Percentiles rank a stretch among this genome's conserved stretches.
phyloP scores from a whole-genome alignment of 2,888 invertebrate genomes.

The Saturnia japonica region DNA sequence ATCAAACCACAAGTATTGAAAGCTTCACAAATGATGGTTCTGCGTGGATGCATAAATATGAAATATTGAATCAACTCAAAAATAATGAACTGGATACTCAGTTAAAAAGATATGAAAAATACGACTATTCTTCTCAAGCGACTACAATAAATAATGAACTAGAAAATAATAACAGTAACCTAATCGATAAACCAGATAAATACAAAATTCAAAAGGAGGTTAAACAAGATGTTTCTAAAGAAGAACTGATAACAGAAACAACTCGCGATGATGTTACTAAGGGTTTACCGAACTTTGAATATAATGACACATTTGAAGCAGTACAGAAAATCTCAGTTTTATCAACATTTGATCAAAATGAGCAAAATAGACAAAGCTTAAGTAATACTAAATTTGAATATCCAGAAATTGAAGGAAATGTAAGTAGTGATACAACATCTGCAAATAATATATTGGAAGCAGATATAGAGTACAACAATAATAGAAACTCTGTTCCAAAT shows the following conservation, averaged over 20 bases:
- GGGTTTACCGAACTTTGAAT: not conserved
- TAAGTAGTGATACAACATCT: not conserved
- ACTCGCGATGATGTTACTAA: slow-evolving; percentile 11
- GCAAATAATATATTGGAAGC: not conserved
- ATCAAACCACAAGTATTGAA: slow-evolving; percentile 30
- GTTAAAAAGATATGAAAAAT: slow-evolving; percentile 19
- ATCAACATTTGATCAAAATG: not conserved
- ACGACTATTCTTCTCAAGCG: slow-evolving; percentile 16
- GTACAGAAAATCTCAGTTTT: not conserved
- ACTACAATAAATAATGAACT: not conserved
- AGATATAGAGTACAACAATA: not conserved
- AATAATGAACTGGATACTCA: slow-evolving; percentile 37
- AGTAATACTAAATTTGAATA: not conserved
- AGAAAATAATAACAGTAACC: not conserved
- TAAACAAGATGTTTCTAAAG: not conserved
- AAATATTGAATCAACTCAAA: slow-evolving; percentile 66
- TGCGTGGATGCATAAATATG: slow-evolving; percentile 75
- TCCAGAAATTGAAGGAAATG: not conserved
- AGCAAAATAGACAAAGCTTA: not conserved
- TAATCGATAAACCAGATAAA: not conserved
- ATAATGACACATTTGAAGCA: not conserved
- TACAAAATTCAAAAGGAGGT: not conserved
- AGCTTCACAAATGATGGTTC: slow-evolving; percentile 36
- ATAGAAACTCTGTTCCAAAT: not conserved
- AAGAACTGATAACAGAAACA: not conserved